Evolutionary conservation across 2,888 invertebrate genomes (phyloP).

Genomic region (Gonocerus acuteangulatus): DNA sequence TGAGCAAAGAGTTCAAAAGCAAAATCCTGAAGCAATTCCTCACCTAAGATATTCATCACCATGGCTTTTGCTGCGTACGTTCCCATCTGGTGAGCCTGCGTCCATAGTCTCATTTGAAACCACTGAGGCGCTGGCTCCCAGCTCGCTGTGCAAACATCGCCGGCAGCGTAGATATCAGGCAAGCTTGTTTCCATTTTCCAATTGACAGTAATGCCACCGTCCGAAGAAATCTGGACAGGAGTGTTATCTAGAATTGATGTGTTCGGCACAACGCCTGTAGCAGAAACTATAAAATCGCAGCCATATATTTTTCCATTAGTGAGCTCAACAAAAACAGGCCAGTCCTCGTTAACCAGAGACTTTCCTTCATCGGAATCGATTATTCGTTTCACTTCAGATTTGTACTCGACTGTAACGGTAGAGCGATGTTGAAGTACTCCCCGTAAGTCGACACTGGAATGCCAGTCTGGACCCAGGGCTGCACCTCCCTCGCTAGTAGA

Average conservation of each 20-base stretch:
- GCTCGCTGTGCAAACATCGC: constrained; percentile 81
- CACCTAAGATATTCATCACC: constrained; percentile 54
- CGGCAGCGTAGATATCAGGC: constrained; percentile 80
- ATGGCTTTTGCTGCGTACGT: constrained; percentile 87
- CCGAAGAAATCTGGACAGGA: constrained; percentile 50
- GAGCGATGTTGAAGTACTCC: constrained; percentile 46
- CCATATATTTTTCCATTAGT: constrained; percentile 62
- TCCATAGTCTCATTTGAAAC: constrained; percentile 96
- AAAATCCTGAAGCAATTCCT: constrained; percentile 75
- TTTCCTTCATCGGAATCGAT: constrained; percentile 41
- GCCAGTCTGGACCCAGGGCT: constrained; percentile 97
- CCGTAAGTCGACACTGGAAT: constrained; percentile 56
- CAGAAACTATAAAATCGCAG: constrained; percentile 89
- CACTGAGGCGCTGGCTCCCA: constrained; percentile 73
- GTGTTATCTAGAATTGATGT: constrained; percentile 35
- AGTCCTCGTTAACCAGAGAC: constrained; percentile 43
- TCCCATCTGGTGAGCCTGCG: constrained; percentile 97
- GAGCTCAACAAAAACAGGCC: constrained; percentile 65
- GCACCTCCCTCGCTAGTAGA: constrained; percentile 56
- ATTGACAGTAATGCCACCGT: constrained; percentile 81
- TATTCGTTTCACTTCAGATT: constrained; percentile 50
- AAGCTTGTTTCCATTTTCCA: constrained; percentile 76
- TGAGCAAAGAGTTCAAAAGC: constrained; percentile 97
- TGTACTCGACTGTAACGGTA: constrained; percentile 45
- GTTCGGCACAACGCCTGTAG: constrained; percentile 82